These are phyloP conservation scores for Tachina lurida DNA, from an alignment of 2,888 invertebrate species.

Conservation along the genomic window DNA sequence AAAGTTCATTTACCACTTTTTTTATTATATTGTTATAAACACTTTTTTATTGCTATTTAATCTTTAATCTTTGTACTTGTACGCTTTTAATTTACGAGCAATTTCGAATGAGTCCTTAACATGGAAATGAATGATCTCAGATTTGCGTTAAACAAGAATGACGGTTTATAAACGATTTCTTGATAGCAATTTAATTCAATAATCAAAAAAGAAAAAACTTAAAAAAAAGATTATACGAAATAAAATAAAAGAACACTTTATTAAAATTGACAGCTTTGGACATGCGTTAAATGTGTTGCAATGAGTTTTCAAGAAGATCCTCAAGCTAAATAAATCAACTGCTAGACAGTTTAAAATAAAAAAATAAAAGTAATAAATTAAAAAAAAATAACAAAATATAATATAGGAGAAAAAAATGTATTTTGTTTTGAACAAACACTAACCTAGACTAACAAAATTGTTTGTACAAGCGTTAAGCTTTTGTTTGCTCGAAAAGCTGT, in stretches of 20 bases:
- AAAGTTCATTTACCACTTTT: not conserved
- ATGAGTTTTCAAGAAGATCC: slow-evolving; percentile 27
- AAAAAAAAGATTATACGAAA: slow-evolving; percentile 3
- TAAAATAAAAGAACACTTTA: slow-evolving; percentile 38
- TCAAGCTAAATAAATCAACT: slow-evolving; percentile 9
- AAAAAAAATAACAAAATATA: too few relatives aligned
- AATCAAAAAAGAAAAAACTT: not conserved
- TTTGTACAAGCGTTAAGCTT: too few relatives aligned
- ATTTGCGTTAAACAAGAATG: slow-evolving; percentile 10
- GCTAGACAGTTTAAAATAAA: slow-evolving; percentile 12
- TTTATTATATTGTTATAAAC: slow-evolving; percentile 12
- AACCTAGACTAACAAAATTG: too few relatives aligned
- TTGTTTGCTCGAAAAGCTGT: too few relatives aligned
- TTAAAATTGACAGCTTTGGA: slow-evolving; percentile 68
- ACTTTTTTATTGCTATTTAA: slow-evolving; percentile 7
- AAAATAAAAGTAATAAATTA: not conserved
- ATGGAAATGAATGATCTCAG: slow-evolving; percentile 49
- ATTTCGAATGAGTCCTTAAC: slow-evolving; percentile 38
- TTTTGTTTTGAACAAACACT: too few relatives aligned
- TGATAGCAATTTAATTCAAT: slow-evolving; percentile 60
- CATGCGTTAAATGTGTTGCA: slow-evolving; percentile 58
- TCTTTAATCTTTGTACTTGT: slow-evolving; percentile 47
- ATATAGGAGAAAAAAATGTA: too few relatives aligned
- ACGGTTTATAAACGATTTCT: slow-evolving; percentile 38
- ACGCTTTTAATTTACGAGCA: slow-evolving; percentile 15